Evolutionary conservation across 1,140 invertebrate genomes (phyloP).

Genomic region (Palaemon carinicauda): DNA sequence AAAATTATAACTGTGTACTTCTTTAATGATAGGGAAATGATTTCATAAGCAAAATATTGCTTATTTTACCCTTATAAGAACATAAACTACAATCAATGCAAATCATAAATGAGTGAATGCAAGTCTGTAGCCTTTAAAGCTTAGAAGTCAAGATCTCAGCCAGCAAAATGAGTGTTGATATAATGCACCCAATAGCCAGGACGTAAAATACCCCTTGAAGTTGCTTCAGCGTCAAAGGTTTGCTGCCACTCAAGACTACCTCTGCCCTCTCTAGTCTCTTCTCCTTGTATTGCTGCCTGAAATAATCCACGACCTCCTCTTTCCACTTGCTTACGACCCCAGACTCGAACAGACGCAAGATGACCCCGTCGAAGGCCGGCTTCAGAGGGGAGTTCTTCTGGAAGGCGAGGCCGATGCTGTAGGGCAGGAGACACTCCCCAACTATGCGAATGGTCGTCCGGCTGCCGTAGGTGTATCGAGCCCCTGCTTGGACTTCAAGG

Average conservation of each 20-base stretch:
- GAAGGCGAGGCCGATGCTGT: constrained; percentile 52
- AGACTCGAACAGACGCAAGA: constrained; percentile 49
- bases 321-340: constrained; percentile 45
- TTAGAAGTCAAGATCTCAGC: not conserved
- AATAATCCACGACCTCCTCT: constrained; percentile 37
- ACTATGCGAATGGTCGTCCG: constrained; percentile 43
- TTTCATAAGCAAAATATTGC: too few species aligned
- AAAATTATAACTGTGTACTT: too few species aligned
- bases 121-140: too few species aligned
- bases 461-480: constrained; percentile 43
- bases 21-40: too few species aligned
- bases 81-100: too few species aligned
- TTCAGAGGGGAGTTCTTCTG: constrained; percentile 59
- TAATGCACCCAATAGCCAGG: not conserved
- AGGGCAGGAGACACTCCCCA: constrained; percentile 49
- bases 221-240: not conserved
- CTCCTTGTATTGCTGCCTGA: not conserved
- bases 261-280: not conserved
- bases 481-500: constrained; percentile 27
- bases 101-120: too few species aligned
- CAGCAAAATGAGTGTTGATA: not conserved
- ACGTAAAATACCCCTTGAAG: constrained; percentile 17
- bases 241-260: not conserved
- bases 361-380: constrained; percentile 23
- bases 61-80: too few species aligned